Conservation (phyloP, 2,797 vertebrate species). For the Holocentrus rufus region DNA sequence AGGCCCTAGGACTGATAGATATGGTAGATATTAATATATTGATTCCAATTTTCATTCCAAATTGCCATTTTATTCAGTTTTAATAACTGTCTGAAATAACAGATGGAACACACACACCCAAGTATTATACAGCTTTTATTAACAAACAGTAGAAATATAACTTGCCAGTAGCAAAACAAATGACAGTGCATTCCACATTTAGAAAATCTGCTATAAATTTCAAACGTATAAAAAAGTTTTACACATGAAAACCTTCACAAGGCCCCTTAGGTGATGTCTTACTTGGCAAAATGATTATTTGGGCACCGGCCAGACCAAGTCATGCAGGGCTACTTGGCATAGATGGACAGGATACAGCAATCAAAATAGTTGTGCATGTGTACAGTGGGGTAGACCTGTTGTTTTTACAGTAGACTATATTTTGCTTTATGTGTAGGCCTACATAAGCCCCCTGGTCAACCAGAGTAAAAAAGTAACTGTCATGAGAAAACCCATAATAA, state of each 20-base stretch:
- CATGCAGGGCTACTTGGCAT: constrained; percentile 32
- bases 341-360: constrained; percentile 9
- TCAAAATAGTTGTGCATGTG: not conserved
- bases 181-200: constrained; percentile 44
- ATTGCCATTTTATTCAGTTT: not conserved
- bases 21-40: too few relatives aligned
- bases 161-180: constrained; percentile 27
- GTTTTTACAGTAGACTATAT: constrained; percentile 10
- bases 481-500: not conserved
- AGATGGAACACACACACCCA: not conserved
- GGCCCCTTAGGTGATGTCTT: constrained; percentile 12
- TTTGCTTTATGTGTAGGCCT: not conserved
- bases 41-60: not conserved
- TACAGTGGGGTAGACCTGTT: not conserved
- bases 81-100: too few relatives aligned
- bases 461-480: constrained; percentile 8
- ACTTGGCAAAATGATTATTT: constrained; percentile 5
- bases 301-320: constrained; percentile 54
- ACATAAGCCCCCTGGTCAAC: not conserved
- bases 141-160: constrained; percentile 64
- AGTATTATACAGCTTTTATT: constrained; percentile 67
- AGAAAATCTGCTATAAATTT: constrained; percentile 43
- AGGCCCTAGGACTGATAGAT: too few relatives aligned
- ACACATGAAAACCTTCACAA: constrained; percentile 35
- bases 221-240: constrained; percentile 56